Evolutionary conservation across 1,140 invertebrate genomes (phyloP).

Genomic region (Holotrichia oblita): DNA sequence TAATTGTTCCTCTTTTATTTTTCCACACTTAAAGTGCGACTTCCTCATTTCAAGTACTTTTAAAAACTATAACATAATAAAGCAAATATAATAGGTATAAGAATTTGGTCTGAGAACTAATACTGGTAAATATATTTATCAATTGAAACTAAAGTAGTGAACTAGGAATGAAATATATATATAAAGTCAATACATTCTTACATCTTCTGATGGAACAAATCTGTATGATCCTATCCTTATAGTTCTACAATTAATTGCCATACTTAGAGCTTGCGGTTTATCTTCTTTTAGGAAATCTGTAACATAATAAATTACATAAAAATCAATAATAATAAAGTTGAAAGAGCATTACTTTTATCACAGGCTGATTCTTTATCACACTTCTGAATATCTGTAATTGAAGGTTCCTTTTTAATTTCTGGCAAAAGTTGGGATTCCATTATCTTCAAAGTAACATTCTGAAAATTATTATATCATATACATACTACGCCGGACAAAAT

Average conservation of each 20-base stretch:
- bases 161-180: too few relatives aligned
- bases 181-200: constrained; percentile 60
- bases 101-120: too few relatives aligned
- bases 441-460: constrained; percentile 32
- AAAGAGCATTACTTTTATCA: constrained; percentile 19
- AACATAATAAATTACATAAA: constrained; percentile 32
- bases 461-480: too few relatives aligned
- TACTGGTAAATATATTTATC: too few relatives aligned
- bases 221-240: constrained; percentile 82
- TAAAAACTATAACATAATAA: too few relatives aligned
- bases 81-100: too few relatives aligned
- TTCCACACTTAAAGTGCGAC: too few relatives aligned
- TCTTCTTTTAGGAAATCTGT: constrained; percentile 33
- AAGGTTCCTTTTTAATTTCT: too few relatives aligned
- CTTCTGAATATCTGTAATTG: constrained; percentile 53
- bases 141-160: too few relatives aligned
- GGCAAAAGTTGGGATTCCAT: constrained; percentile 49
- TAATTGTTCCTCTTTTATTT: too few relatives aligned
- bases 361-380: constrained; percentile 38
- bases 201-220: constrained; percentile 73
- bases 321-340: not conserved
- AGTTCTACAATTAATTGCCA: constrained; percentile 71
- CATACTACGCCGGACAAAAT: too few relatives aligned
- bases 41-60: too few relatives aligned
- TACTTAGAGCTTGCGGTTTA: constrained; percentile 21